phyloP scores from a whole-genome alignment of 2,888 invertebrate species.

The Lepas anatifera region DNA sequence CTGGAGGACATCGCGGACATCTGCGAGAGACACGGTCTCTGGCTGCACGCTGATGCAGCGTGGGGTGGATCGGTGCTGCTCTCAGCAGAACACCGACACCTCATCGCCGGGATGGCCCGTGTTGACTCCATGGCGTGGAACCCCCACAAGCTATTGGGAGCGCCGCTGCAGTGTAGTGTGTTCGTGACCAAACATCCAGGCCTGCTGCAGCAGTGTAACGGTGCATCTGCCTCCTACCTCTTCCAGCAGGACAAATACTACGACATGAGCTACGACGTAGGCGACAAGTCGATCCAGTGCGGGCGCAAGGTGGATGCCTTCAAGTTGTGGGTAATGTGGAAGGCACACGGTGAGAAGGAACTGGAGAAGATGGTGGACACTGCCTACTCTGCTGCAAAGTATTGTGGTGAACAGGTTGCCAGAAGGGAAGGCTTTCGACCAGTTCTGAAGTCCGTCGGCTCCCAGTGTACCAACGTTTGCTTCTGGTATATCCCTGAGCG shows the following conservation, averaged over 20 bases:
- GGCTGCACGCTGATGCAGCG: slow-evolving; percentile 91
- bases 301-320: slow-evolving; percentile 85
- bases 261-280: slow-evolving; percentile 61
- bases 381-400: slow-evolving; percentile 43
- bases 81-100: slow-evolving; percentile 47
- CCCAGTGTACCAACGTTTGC: slow-evolving; percentile 71
- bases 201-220: slow-evolving; percentile 52
- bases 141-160: slow-evolving; percentile 99
- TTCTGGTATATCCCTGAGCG: slow-evolving; percentile 70
- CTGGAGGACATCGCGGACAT: slow-evolving; percentile 74
- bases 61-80: slow-evolving; percentile 64
- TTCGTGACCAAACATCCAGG: slow-evolving; percentile 49
- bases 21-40: slow-evolving; percentile 83
- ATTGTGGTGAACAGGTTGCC: slow-evolving; percentile 43
- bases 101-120: slow-evolving; percentile 54
- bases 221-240: slow-evolving; percentile 58
- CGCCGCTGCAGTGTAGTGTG: slow-evolving; percentile 78
- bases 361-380: slow-evolving; percentile 48
- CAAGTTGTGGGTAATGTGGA: slow-evolving; percentile 88
- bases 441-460: slow-evolving; percentile 43
- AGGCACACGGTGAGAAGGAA: slow-evolving; percentile 55
- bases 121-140: slow-evolving; percentile 98
- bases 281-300: slow-evolving; percentile 78
- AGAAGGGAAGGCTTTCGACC: slow-evolving; percentile 47
- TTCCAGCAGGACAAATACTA: slow-evolving; percentile 79